Base-by-base conservation (phyloP, 2,888 invertebrate species). In the Molorchus minor region DNA sequence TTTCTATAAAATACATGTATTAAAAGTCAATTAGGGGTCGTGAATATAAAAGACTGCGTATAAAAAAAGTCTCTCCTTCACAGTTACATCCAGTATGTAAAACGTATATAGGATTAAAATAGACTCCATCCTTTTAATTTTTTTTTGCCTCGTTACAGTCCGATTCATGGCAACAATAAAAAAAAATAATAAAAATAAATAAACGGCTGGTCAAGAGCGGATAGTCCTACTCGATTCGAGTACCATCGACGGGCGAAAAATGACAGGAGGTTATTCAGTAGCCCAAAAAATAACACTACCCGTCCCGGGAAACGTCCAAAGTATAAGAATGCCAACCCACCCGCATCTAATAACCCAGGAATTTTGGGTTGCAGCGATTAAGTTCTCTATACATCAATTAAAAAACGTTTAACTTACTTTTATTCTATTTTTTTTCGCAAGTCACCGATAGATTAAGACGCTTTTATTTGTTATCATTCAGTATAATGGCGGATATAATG, bases 341-440 rank as follows among this genome's bases (percentile, higher is more conserved):
- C 47, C 35, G 12, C 47, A 35, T 8, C 4, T 5, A 25, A n/a
- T n/a, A n/a, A n/a, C n/a, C n/a, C 25, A 54, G 33, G 41, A 25
- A 30, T 43, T 43, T 45, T 43, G 33, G 20, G 43, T 45, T 33
- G 40, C 40, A 45, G 58, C 56, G 65, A 70, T 70, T 68, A 70
- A 69, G 69, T 65, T 51, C 56, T 70, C 68, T 59, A 49, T 56
- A 58, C 54, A 55, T 30, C 68, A 69, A 71, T 72, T 72, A 72
- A 71, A 65, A 62, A 68, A 62, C 72, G 69, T 54, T 54, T 56
- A 49, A 49, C 17, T 16, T 33, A 46, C 35, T 56, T 49, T 47
- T 35, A 49, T 56, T 43, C 21, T 56, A n/a, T n/a, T 16, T 7
- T 3, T 49, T 55, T 56, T 16, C 29, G 56, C 41, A 19, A 49